Evolutionary conservation across 2,797 vertebrate genomes (phyloP).

Genomic region (Myotis pilosus): DNA sequence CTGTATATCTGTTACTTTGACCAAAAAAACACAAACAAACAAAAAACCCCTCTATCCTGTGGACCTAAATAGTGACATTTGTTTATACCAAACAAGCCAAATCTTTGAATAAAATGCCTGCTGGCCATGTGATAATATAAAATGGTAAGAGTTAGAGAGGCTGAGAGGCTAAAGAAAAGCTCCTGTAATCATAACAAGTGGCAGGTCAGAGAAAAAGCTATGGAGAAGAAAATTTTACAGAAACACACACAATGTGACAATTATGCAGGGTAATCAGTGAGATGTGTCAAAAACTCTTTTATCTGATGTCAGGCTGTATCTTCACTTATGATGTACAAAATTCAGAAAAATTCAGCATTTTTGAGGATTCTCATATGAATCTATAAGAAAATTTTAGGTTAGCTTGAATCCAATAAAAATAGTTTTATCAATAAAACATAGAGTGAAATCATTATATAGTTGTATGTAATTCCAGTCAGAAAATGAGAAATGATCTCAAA

Average conservation of each 20-base stretch:
- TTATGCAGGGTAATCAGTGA: neutral
- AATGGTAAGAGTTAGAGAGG: neutral
- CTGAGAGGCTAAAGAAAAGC: neutral
- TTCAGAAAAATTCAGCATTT: neutral
- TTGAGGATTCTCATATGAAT: neutral
- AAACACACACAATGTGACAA: neutral
- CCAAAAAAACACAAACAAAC: neutral
- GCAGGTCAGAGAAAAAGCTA: neutral
- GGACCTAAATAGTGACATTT: neutral
- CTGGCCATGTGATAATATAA: neutral
- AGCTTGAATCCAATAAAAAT: neutral
- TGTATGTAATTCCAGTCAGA: neutral
- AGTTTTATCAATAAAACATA: neutral
- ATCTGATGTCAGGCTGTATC: neutral
- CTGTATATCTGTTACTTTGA: neutral
- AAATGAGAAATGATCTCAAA: slow-evolving; percentile 1
- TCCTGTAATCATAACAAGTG: neutral
- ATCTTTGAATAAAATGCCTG: neutral
- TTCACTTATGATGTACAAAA: neutral
- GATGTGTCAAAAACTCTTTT: neutral
- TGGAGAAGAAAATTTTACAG: neutral
- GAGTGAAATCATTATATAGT: neutral
- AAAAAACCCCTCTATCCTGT: neutral
- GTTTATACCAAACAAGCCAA: neutral
- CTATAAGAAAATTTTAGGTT: neutral